A percentile compares a stretch with the other conserved stretches of the same genome.
These are phyloP conservation scores for Ceratina calcarata DNA, from an alignment of 1,140 invertebrate genomes.

Conservation along the genomic window DNA sequence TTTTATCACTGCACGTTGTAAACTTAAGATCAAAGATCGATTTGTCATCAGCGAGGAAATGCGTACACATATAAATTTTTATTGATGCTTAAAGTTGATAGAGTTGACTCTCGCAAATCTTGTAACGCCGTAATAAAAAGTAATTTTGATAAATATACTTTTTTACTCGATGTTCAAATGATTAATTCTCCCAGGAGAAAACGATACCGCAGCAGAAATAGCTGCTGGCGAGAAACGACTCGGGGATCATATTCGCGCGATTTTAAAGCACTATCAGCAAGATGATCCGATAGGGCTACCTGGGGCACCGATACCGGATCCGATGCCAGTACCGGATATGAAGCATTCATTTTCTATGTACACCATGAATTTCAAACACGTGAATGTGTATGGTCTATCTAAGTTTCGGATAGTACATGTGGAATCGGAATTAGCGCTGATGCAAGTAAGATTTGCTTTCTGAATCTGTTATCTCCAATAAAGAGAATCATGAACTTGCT, in stretches of 20 bases:
- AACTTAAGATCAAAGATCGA: slow-evolving; percentile 18
- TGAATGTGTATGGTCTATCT: slow-evolving; percentile 87
- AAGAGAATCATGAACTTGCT: background rate
- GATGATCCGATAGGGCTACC: slow-evolving; percentile 89
- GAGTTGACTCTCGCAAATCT: no score
- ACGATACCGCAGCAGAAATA: slow-evolving; percentile 62
- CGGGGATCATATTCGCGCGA: slow-evolving; percentile 85
- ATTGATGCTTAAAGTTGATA: no score
- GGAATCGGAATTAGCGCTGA: slow-evolving; percentile 84
- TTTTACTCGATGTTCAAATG: background rate
- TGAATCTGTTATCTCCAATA: background rate
- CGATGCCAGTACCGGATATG: slow-evolving; percentile 89
- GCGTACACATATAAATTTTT: no score
- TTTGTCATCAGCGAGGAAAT: background rate
- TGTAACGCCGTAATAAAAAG: no score
- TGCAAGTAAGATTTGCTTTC: slow-evolving; percentile 81
- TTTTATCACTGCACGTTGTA: slow-evolving; percentile 21
- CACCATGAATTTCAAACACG: slow-evolving; percentile 86
- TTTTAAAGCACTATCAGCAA: slow-evolving; percentile 91
- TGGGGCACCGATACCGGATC: slow-evolving; percentile 88
- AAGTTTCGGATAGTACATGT: slow-evolving; percentile 88
- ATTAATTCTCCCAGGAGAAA: slow-evolving; percentile 9
- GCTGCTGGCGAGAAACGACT: slow-evolving; percentile 84
- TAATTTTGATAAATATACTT: no score
- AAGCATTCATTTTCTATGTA: slow-evolving; percentile 86